Percentiles rank a stretch among this genome's conserved stretches.
Conservation (phyloP, 2,113 vertebrate genomes). For the Mesembrinibis cayennensis region DNA sequence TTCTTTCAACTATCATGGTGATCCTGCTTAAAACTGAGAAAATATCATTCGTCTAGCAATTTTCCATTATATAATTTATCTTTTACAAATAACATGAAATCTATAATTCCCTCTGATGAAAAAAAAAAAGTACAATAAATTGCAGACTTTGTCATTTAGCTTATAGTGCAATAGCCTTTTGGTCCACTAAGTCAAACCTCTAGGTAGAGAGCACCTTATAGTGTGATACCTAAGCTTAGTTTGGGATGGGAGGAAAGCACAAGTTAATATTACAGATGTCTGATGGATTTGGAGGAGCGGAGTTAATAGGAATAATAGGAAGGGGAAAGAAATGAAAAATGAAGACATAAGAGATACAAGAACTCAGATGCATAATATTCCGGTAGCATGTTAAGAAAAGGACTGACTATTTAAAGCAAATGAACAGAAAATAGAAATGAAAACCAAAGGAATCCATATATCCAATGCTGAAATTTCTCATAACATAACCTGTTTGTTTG, state of each 20-base stretch:
- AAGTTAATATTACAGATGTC: neutral
- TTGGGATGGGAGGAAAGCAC: neutral
- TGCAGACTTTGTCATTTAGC: neutral
- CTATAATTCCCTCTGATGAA: neutral
- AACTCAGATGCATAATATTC: neutral
- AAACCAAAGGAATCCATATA: neutral
- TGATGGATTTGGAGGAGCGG: neutral
- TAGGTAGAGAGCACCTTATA: neutral
- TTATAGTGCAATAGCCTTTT: neutral
- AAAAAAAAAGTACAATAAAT: neutral
- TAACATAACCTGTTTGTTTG: neutral
- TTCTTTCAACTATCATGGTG: neutral
- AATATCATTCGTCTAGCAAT: neutral
- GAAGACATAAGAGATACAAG: neutral
- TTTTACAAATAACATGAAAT: neutral
- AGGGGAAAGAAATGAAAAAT: neutral
- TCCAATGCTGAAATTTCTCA: neutral
- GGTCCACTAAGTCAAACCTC: neutral
- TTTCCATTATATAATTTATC: neutral
- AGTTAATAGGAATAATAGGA: neutral
- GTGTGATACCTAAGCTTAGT: neutral
- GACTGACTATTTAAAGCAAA: neutral
- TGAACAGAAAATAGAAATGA: neutral
- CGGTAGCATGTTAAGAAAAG: neutral
- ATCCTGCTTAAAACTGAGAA: neutral